Evolutionary conservation across 30 jellyfish, hydroid and myxozoan genomes (phyloP), one percentile per base, ranked within the genome.

Genomic region (Turritopsis rubra): DNA sequence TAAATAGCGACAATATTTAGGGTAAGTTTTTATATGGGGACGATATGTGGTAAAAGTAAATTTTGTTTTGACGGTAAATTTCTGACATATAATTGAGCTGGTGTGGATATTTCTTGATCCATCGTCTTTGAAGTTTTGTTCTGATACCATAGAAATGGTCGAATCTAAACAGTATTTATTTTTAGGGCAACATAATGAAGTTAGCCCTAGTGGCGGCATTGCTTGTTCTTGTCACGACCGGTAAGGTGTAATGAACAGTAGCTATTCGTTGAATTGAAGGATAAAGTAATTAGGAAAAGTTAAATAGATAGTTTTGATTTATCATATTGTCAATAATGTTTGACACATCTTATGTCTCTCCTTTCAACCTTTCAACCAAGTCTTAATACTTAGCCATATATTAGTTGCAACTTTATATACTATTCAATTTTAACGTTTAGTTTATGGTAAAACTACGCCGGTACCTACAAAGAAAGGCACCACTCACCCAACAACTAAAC

Each of bases 401-500:
- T 73, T 41, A n/a, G 21, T 16, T 52, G 9, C 1, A 53, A 13
- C 1, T 54, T 27, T 25, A 18, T 16, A 70, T 71, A 28, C 8
- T 81, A 72, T 16, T 74, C 60, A 52, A 21, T 29, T 29, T 72
- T 52, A 41, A 21, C 17, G 27, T 82, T 52, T 68, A 82, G 89
- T 73, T 18, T 74, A 23, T 52, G 24, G 90, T 22, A 90, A 90
- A 20, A 85, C 95, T 22, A 90, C 95, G 54, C 97, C 97, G 29
- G 87, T 25, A 73, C 88, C 90, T 9, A 76, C 89, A 52, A 75
- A 60, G 75, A 76, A 70, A 65, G 90, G 88, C 1, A 83, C 96
- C 72, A 91, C 97, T 25, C 91, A 84, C 76, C 94, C 93, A 26
- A 91, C 97, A 82, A 91, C 97, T 16, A 86, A 86, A 75, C 97